Percentiles rank a stretch among this genome's conserved stretches.
Evolutionary conservation across 2,888 invertebrate genomes (phyloP).

Genomic region (Ectemnius lituratus): DNA sequence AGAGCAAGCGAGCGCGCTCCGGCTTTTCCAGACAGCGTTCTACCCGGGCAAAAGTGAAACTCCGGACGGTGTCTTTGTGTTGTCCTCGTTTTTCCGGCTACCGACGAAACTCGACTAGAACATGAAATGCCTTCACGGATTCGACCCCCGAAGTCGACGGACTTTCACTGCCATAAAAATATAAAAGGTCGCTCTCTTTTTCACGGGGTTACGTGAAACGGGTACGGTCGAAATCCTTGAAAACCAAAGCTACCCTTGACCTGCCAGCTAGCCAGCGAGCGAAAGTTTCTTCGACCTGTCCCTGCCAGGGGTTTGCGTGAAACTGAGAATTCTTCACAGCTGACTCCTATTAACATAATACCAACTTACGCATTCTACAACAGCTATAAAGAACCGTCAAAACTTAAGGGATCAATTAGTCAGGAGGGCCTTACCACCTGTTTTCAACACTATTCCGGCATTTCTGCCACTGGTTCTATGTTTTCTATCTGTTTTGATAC

Average conservation of each 20-base stretch:
- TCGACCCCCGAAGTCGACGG: conserved; percentile 66
- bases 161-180: conserved; percentile 77
- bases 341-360: no score
- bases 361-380: no score
- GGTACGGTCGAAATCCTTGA: conserved; percentile 14
- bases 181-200: conserved; percentile 66
- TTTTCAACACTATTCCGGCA: no score
- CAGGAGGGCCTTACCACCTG: no score
- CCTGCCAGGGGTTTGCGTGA: background rate
- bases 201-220: conserved; percentile 52
- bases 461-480: no score
- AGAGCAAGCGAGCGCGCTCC: background rate
- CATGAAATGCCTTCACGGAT: conserved; percentile 64
- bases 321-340: no score
- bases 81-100: conserved; percentile 71
- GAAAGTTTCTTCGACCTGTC: conserved; percentile 3
- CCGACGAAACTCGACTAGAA: conserved; percentile 66
- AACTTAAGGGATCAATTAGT: no score
- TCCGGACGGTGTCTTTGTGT: conserved; percentile 53
- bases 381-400: no score
- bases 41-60: conserved; percentile 72
- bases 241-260: conserved; percentile 11
- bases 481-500: no score
- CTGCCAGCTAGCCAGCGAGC: conserved; percentile 3
- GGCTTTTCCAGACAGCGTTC: conserved; percentile 25